Base-by-base conservation (phyloP, 2,113 vertebrate species). In the rat (Rattus norvegicus) region DNA sequence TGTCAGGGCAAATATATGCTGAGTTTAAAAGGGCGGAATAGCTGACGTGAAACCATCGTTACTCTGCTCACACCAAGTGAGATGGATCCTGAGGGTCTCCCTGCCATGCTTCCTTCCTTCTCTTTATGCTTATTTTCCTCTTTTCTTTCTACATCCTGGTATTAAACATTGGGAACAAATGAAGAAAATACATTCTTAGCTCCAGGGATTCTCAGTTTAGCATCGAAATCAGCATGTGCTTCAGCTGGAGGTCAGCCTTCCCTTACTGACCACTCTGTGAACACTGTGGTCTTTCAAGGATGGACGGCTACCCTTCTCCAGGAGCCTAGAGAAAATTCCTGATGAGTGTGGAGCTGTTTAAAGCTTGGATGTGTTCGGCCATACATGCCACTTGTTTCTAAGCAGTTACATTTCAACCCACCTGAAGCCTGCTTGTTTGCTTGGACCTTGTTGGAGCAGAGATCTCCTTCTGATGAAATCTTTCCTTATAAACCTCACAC, bases 11-110 rank as follows among this genome's bases (percentile, higher is more conserved):
- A 89, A 79, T 90, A 30, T 76, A 76, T 39, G 43, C 24, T 89
- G 28, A 54, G 84, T 90, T 92, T 88, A 52, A 85, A 96, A 90
- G 65, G 52, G 88, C 56, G 59, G 85, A 85, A 91, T 75, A 61
- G n/a, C 81, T 80, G 76, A 83, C 36, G 26, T 6, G 88, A 93
- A 84, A 90, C 61, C 69, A 49, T 61, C 73, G 83, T 90, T 69
- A 47, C 49, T 61, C 59, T 43, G 36, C 65, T 92, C 73, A 49
- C 36, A n/a, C 33, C 90, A 52, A 87, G 39, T 30, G 24, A 61
- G 28, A 59, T 92, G 22, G 88, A 76, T 94, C 63, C 61, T 75
- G 22, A 73, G 59, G 65, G 1, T 90, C 63, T 93, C n/a, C 16
- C 36, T 70, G 2, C 70, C 5, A 5, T 39, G 63, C 61, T 36